phyloP scores from a whole-genome alignment of 2,113 vertebrate species.

The Ochotona princeps region DNA sequence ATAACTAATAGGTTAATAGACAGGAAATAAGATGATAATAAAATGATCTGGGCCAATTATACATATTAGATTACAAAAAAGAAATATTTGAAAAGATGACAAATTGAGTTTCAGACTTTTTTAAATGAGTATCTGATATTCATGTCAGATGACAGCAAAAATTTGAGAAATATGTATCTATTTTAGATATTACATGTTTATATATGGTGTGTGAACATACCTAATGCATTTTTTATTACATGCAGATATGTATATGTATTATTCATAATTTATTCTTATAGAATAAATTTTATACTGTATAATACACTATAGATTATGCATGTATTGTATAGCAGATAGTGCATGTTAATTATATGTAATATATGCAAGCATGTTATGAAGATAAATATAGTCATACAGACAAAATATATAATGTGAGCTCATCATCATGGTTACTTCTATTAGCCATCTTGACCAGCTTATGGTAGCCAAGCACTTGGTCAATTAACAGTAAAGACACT shows the following conservation, averaged over 20 bases:
- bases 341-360: too few relatives aligned
- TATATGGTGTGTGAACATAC: not conserved
- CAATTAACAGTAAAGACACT: not conserved
- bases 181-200: not conserved
- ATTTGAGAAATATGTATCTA: not conserved
- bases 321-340: too few relatives aligned
- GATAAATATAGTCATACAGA: too few relatives aligned
- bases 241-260: not conserved
- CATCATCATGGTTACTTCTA: not conserved
- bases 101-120: not conserved
- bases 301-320: too few relatives aligned
- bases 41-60: not conserved
- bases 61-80: not conserved
- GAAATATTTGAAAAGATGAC: not conserved
- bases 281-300: too few relatives aligned
- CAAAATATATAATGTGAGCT: not conserved
- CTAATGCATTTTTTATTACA: not conserved
- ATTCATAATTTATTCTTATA: too few relatives aligned
- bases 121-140: not conserved
- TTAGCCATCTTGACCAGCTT: not conserved
- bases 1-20: not conserved
- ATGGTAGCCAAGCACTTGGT: not conserved
- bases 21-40: not conserved
- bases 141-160: not conserved
- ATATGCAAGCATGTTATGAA: too few relatives aligned